Conservation (phyloP, 1,140 invertebrate species). For the Caerostris extrusa region DNA sequence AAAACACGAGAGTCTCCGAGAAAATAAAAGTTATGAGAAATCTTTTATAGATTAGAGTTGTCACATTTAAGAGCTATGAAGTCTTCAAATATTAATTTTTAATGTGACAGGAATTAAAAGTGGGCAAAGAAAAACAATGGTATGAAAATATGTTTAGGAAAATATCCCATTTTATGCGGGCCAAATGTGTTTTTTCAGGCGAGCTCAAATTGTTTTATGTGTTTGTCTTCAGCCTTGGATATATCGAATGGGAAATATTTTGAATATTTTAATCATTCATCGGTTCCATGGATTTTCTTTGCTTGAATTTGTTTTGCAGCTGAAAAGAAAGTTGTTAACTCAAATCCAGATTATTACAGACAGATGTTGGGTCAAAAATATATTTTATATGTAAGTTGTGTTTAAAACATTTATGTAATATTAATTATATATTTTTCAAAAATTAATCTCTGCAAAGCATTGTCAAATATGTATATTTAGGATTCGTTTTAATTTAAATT, state of each 20-base stretch:
- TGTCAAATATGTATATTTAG: too few species aligned
- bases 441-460: too few species aligned
- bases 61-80: conserved; percentile 43
- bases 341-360: too few species aligned
- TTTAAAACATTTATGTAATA: too few species aligned
- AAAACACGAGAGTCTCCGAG: neutral
- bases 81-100: conserved; percentile 51
- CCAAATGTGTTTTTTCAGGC: neutral
- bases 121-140: neutral
- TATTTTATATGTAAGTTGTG: too few species aligned
- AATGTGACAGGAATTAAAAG: conserved; percentile 31
- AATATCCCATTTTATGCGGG: neutral
- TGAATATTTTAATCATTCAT: neutral
- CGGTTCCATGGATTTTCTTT: neutral
- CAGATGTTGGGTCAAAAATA: too few species aligned
- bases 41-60: conserved; percentile 42
- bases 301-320: neutral
- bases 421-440: too few species aligned
- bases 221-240: neutral
- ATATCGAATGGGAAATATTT: neutral
- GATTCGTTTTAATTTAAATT: too few species aligned
- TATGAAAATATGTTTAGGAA: conserved; percentile 16
- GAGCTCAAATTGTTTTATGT: neutral
- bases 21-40: conserved; percentile 53
- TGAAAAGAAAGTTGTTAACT: too few species aligned